These are phyloP conservation scores for Drosophila biarmipes DNA, from an alignment of 1,140 invertebrate genomes.

Conservation along the genomic window DNA sequence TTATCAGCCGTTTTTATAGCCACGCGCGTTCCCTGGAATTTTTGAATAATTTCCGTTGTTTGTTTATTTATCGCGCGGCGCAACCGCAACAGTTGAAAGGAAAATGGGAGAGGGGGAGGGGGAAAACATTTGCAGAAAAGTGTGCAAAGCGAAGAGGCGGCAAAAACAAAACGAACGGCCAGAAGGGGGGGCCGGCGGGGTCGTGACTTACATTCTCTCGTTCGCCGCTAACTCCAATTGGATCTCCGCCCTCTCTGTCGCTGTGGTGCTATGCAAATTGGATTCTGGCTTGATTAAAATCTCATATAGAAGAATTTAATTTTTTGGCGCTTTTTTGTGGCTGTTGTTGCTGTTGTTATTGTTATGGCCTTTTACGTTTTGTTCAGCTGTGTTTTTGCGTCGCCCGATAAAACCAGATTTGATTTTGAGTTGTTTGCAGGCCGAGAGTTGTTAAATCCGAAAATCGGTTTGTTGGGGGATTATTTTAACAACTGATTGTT, in stretches of 20 bases:
- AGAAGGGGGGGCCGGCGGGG: not conserved
- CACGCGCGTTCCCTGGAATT: constrained; percentile 60
- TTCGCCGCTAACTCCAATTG: constrained; percentile 43
- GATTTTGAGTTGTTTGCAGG: constrained; percentile 54
- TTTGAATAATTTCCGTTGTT: constrained; percentile 76
- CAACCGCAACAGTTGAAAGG: constrained; percentile 39
- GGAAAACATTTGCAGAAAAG: constrained; percentile 48
- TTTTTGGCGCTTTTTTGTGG: constrained; percentile 52
- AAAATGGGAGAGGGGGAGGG: constrained; percentile 3
- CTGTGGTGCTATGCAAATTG: constrained; percentile 22
- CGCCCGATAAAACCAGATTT: constrained; percentile 79
- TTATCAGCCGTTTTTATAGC: constrained; percentile 60
- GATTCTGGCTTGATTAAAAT: constrained; percentile 50
- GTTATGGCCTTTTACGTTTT: constrained; percentile 29
- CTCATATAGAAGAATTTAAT: constrained; percentile 46
- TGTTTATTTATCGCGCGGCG: constrained; percentile 63
- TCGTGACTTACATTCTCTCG: constrained; percentile 56
- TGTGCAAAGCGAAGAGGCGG: constrained; percentile 52
- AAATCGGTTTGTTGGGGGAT: constrained; percentile 62
- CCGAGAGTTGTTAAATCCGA: constrained; percentile 53
- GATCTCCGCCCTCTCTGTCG: constrained; percentile 24
- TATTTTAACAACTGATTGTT: constrained; percentile 49
- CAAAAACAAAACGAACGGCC: constrained; percentile 70
- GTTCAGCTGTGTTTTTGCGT: constrained; percentile 24
- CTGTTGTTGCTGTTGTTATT: constrained; percentile 37